A percentile compares a stretch with the other conserved stretches of the same genome.
These are phyloP conservation scores for Helicolenus hilgendorfi DNA, from an alignment of 2,797 vertebrate genomes.

Conservation along the genomic window DNA sequence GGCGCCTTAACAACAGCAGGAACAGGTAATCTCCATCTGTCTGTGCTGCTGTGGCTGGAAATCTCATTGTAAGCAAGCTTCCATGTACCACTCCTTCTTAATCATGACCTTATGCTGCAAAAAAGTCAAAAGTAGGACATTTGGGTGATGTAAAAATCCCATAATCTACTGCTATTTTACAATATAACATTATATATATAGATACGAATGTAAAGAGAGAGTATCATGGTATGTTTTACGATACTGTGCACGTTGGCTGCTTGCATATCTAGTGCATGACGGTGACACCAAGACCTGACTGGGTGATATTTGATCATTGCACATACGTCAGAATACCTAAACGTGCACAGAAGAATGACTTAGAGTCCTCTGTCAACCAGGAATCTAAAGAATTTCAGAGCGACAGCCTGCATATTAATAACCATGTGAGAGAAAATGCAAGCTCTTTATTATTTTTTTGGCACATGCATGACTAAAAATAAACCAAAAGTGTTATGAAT, in stretches of 20 bases:
- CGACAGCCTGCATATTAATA: constrained; percentile 20
- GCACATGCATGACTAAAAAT: constrained; percentile 56
- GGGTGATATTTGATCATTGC: constrained; percentile 34
- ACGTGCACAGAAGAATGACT: constrained; percentile 33
- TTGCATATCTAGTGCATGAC: not conserved
- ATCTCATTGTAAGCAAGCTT: constrained; percentile 26
- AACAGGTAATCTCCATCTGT: constrained; percentile 71
- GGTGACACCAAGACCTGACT: constrained; percentile 8
- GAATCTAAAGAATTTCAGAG: constrained; percentile 54
- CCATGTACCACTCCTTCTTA: constrained; percentile 49
- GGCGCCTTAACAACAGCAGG: constrained; percentile 60
- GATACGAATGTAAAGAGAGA: not conserved
- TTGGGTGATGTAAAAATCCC: not conserved
- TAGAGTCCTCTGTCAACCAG: constrained; percentile 1
- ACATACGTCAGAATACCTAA: constrained; percentile 57
- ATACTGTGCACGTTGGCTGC: not conserved
- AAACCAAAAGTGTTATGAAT: constrained; percentile 55
- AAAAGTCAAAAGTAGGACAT: not conserved
- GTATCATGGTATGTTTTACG: not conserved
- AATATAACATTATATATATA: not conserved
- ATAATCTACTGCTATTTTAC: not conserved
- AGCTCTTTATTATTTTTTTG: constrained; percentile 26
- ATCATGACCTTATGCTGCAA: constrained; percentile 8
- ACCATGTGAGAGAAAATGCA: constrained; percentile 30
- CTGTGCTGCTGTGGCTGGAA: constrained; percentile 14